phyloP scores from a whole-genome alignment of 1,140 invertebrate species.

The Heterodera carotae region DNA sequence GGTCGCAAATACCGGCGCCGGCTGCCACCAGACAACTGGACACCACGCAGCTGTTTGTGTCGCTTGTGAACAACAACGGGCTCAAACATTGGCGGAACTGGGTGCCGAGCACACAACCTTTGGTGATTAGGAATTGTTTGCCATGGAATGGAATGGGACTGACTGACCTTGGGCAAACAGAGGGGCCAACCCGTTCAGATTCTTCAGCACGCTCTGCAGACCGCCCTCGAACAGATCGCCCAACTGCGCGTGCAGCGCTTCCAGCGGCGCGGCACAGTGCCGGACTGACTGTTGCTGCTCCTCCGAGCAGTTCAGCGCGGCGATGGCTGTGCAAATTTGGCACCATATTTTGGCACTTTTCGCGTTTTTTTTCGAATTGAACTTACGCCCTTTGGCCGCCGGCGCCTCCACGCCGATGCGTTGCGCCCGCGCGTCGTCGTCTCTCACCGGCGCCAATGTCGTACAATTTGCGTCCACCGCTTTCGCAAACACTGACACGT shows the following conservation, averaged over 20 bases:
- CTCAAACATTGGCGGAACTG: conserved; percentile 49
- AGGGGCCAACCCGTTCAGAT: conserved; percentile 61
- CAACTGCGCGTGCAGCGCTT: conserved; percentile 50
- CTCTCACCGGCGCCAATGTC: too few species aligned
- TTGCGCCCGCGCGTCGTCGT: background rate
- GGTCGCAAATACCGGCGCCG: conserved; percentile 58
- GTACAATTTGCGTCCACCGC: conserved; percentile 58
- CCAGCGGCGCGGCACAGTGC: conserved; percentile 58
- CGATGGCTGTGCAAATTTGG: conserved; percentile 33
- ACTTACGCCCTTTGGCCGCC: conserved; percentile 12
- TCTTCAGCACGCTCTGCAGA: conserved; percentile 60
- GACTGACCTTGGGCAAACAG: conserved; percentile 57
- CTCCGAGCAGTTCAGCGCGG: conserved; percentile 49
- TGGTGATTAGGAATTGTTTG: background rate
- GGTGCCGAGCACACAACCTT: conserved; percentile 53
- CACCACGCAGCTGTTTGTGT: conserved; percentile 44
- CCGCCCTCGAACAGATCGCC: conserved; percentile 62
- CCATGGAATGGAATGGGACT: background rate
- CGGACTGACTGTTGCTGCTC: conserved; percentile 58
- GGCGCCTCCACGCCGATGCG: background rate
- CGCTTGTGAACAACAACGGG: conserved; percentile 23
- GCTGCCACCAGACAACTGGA: conserved; percentile 61
- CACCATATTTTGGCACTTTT: conserved; percentile 12
- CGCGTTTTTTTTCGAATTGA: background rate
- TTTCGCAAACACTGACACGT: conserved; percentile 52